A percentile compares a stretch with the other conserved stretches of the same genome.
phyloP scores from a whole-genome alignment of 2,797 vertebrate species.

The Dallia pectoralis region DNA sequence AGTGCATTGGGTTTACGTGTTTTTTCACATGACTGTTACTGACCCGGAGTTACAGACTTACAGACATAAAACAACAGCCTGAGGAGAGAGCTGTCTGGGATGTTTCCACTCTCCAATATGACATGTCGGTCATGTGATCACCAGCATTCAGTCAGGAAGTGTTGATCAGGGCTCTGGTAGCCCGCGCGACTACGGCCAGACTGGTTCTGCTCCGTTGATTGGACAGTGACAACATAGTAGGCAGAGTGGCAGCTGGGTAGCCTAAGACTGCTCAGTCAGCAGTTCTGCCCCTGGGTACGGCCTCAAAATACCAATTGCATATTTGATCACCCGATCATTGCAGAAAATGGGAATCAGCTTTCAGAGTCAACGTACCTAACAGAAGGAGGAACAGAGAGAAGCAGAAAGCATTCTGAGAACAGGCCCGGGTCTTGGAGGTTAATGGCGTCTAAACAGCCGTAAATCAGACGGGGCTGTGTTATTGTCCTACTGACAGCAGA shows the following conservation, averaged over 20 bases:
- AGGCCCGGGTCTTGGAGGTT: not conserved
- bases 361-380: too few species aligned
- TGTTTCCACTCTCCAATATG: not conserved
- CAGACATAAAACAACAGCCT: constrained; percentile 14
- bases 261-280: too few species aligned
- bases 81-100: not conserved
- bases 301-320: too few species aligned
- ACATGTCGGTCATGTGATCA: not conserved
- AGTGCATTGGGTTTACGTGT: constrained; percentile 24
- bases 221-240: not conserved
- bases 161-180: constrained; percentile 2
- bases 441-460: not conserved
- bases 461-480: not conserved
- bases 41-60: constrained; percentile 15
- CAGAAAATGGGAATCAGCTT: too few species aligned
- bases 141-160: not conserved
- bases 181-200: not conserved
- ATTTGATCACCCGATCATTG: too few species aligned
- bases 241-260: not conserved
- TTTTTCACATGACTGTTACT: not conserved
- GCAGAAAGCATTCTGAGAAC: not conserved
- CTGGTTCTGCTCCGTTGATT: not conserved
- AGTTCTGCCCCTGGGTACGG: too few species aligned
- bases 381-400: too few species aligned
- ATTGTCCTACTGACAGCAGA: not conserved